phyloP scores from a whole-genome alignment of 1,140 invertebrate genomes.

The Halictus rubicundus region DNA sequence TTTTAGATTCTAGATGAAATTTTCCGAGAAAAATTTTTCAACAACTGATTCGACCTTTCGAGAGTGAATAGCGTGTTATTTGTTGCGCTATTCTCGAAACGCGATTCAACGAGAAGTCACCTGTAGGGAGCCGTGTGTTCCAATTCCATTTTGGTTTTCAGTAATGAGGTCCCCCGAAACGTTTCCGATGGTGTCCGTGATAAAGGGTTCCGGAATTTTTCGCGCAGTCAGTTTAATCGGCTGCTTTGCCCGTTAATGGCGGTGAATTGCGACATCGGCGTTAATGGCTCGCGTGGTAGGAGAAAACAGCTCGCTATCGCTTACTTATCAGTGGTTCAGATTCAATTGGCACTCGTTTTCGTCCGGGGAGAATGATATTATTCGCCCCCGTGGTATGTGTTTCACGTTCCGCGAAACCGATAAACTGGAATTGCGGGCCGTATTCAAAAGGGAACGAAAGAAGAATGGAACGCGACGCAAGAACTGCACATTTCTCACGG shows the following conservation, averaged over 20 bases:
- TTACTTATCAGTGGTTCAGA: constrained; percentile 13
- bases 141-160: too few relatives aligned
- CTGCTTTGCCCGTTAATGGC: constrained; percentile 19
- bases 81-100: too few relatives aligned
- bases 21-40: too few relatives aligned
- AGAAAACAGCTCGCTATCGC: constrained; percentile 27
- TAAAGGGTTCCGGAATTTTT: constrained; percentile 38
- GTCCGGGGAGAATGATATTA: constrained; percentile 39
- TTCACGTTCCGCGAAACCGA: constrained; percentile 13
- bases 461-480: not conserved
- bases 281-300: constrained; percentile 46
- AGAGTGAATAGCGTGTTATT: too few relatives aligned
- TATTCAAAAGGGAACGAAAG: not conserved
- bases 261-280: constrained; percentile 27
- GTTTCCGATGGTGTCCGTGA: not conserved
- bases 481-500: constrained; percentile 13
- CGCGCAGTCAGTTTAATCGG: constrained; percentile 38
- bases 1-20: too few relatives aligned
- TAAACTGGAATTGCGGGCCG: constrained; percentile 33
- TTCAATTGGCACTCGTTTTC: constrained; percentile 51
- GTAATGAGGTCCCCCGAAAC: not conserved
- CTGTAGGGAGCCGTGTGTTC: too few relatives aligned
- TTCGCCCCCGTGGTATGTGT: constrained; percentile 18
- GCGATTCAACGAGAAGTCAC: too few relatives aligned
- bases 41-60: too few relatives aligned